Evolutionary conservation across 92 coral and sea anemone species (phyloP).

Genomic region (Montipora capitata): DNA sequence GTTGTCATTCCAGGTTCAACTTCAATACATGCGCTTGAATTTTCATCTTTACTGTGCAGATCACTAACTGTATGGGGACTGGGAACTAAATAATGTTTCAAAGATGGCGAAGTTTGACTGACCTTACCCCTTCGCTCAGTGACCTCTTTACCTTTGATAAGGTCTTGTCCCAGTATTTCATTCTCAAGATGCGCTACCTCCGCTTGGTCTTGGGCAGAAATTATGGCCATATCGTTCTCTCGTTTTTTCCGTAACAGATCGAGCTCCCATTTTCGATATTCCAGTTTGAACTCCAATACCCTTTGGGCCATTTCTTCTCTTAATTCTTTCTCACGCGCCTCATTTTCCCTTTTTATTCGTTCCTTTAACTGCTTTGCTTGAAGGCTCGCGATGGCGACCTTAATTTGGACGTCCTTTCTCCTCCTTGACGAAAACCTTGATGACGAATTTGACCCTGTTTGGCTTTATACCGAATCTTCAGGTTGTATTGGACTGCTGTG

Average conservation of each 20-base stretch:
- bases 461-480: not conserved
- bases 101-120: not conserved
- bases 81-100: no score
- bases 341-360: constrained; percentile 21
- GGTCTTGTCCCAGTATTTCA: constrained; percentile 17
- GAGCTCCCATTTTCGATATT: constrained; percentile 2
- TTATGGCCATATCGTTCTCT: constrained; percentile 12
- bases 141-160: not conserved
- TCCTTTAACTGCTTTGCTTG: constrained; percentile 12
- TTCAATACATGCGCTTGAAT: no score
- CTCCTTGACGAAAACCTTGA: constrained; percentile 19
- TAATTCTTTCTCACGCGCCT: constrained; percentile 6
- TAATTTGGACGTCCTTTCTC: not conserved
- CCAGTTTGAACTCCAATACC: constrained; percentile 18
- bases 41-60: no score
- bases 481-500: no score
- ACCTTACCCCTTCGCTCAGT: not conserved
- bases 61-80: no score
- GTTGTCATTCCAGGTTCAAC: no score
- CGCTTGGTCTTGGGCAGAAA: constrained; percentile 19
- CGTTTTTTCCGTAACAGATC: constrained; percentile 15
- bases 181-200: constrained; percentile 27
- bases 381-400: constrained; percentile 14
- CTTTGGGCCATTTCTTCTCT: constrained; percentile 28
- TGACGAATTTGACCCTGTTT: not conserved